These are phyloP conservation scores for Nipponia nippon DNA, from an alignment of 2,113 vertebrate species.

Conservation along the genomic window DNA sequence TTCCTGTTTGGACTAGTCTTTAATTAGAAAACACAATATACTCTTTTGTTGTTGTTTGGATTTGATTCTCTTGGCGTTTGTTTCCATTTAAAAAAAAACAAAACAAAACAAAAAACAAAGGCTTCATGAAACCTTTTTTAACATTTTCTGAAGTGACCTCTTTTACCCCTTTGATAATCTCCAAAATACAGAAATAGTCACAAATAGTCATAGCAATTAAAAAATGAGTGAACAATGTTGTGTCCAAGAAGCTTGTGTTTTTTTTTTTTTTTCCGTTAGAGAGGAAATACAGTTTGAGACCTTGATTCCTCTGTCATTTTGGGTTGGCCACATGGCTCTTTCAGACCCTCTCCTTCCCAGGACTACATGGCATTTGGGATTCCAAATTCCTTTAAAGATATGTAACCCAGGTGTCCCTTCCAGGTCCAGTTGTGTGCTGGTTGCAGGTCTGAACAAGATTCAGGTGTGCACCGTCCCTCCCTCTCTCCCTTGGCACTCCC, in stretches of 20 bases:
- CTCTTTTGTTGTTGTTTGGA: background rate
- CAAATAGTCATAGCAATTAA: background rate
- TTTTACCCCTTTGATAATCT: background rate
- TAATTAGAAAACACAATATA: conserved; percentile 3
- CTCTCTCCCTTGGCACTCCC: conserved; percentile 11
- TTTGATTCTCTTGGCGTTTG: background rate
- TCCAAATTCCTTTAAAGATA: background rate
- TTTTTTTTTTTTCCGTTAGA: background rate
- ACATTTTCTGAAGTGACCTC: background rate
- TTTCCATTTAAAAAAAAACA: background rate
- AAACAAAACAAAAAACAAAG: background rate
- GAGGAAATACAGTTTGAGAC: background rate
- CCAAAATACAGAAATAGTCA: background rate
- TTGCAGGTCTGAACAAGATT: conserved; percentile 47
- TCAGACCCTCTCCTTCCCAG: background rate
- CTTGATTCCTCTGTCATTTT: background rate
- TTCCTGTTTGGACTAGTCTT: conserved; percentile 30
- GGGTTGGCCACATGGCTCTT: background rate
- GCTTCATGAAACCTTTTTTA: background rate
- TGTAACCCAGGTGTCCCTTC: background rate
- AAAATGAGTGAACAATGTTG: background rate
- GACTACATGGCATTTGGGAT: background rate
- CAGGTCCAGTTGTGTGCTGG: conserved; percentile 5
- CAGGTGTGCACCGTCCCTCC: conserved; percentile 14
- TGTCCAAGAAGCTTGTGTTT: background rate